These are phyloP conservation scores for Anguilla rostrata DNA, from an alignment of 2,113 vertebrate genomes.

Conservation along the genomic window DNA sequence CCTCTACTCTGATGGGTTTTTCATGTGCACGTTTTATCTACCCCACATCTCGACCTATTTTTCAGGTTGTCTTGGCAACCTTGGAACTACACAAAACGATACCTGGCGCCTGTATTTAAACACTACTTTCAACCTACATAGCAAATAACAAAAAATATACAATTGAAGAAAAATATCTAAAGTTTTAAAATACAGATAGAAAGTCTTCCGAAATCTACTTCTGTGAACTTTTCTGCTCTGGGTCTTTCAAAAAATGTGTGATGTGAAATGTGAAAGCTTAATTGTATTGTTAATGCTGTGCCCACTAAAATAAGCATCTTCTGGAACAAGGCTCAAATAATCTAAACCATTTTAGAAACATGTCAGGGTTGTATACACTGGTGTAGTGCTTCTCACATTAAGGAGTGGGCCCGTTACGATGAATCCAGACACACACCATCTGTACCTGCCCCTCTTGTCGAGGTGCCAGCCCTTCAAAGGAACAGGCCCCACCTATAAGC, in stretches of 20 bases:
- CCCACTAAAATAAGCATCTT: constrained; percentile 3
- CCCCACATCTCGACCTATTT: constrained; percentile 72
- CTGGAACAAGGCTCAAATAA: not conserved
- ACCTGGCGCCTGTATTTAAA: constrained; percentile 50
- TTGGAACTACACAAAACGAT: constrained; percentile 50
- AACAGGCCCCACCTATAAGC: too few species aligned
- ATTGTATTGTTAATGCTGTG: not conserved
- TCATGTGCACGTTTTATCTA: constrained; percentile 54
- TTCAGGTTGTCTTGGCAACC: constrained; percentile 70
- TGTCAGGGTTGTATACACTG: not conserved
- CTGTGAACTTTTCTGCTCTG: not conserved
- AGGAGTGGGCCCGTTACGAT: not conserved
- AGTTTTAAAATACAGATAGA: not conserved
- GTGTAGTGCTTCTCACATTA: not conserved
- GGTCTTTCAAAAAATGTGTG: not conserved
- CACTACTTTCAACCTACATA: constrained; percentile 50
- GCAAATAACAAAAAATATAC: not conserved
- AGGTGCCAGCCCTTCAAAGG: not conserved
- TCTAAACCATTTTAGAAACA: constrained; percentile 4
- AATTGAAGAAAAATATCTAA: not conserved
- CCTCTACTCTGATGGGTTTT: constrained; percentile 41
- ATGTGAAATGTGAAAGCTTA: not conserved
- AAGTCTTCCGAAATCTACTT: not conserved
- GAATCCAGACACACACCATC: not conserved
- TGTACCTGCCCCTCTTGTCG: not conserved